Conservation (phyloP, 2,113 vertebrate genomes). For the Lipophrys pholis region DNA sequence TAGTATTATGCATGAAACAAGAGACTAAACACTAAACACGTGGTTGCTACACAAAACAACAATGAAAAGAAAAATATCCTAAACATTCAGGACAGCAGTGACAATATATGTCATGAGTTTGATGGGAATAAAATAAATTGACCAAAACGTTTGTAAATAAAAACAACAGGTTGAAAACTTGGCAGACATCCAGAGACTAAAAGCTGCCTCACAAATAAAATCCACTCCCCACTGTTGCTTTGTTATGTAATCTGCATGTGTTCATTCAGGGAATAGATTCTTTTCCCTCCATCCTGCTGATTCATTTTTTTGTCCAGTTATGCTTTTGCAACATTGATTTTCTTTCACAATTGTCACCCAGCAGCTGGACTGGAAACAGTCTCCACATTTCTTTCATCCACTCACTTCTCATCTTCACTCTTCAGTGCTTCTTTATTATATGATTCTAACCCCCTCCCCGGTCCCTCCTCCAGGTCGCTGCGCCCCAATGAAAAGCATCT, state of each 20-base stretch:
- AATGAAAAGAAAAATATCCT: no score
- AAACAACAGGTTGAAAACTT: no score
- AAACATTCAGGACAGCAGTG: no score
- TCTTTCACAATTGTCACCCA: no score
- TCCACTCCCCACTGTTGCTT: not conserved
- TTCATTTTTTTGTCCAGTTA: not conserved
- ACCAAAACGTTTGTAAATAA: no score
- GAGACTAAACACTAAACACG: no score
- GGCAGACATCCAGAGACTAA: no score
- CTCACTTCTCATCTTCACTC: not conserved
- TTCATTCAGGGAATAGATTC: not conserved
- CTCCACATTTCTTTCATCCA: not conserved
- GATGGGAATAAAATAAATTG: no score
- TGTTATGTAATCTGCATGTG: not conserved
- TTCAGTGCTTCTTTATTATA: not conserved
- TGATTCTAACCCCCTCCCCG: not conserved
- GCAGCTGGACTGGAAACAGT: no score
- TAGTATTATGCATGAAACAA: no score
- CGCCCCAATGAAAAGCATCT: constrained; percentile 98
- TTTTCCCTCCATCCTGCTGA: not conserved
- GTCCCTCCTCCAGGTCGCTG: constrained; percentile 85
- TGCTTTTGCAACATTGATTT: not conserved
- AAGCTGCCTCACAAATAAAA: not conserved
- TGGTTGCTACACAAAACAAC: no score
- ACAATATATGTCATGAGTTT: no score